Conservation (phyloP, 2,888 invertebrate genomes). For the Caenorhabditis sp. region DNA sequence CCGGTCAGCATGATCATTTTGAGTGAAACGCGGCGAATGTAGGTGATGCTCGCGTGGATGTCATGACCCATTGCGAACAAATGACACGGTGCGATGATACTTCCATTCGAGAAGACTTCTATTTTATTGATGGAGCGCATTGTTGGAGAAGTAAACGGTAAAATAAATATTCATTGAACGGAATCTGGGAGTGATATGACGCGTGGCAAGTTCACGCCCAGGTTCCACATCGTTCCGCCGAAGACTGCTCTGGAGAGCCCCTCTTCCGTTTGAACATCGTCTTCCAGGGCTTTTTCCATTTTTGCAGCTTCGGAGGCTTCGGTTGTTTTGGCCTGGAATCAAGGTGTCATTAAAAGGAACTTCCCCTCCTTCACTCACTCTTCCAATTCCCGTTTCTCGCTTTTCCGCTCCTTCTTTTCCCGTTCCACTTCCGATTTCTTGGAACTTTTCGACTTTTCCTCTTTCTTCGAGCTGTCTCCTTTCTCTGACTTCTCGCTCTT, state of each 20-base stretch:
- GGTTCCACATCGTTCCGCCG: conserved; percentile 14
- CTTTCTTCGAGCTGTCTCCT: too few species aligned
- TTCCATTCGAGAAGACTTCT: conserved; percentile 33
- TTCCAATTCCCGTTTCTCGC: not conserved
- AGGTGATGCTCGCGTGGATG: conserved; percentile 26
- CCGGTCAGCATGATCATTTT: conserved; percentile 32
- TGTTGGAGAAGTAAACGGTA: not conserved
- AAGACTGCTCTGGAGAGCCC: not conserved
- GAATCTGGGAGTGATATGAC: too few species aligned
- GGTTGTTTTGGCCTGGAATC: too few species aligned
- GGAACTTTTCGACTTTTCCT: not conserved
- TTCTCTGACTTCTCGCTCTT: conserved; percentile 5
- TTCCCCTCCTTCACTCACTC: not conserved
- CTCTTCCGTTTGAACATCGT: conserved; percentile 20
- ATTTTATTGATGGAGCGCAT: conserved; percentile 44
- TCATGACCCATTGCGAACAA: conserved; percentile 32
- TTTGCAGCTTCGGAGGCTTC: conserved; percentile 1
- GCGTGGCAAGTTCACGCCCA: conserved; percentile 17
- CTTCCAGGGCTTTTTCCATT: conserved; percentile 8
- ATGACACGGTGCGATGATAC: conserved; percentile 44
- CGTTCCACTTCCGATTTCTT: not conserved
- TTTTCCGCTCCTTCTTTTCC: not conserved
- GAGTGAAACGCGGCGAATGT: conserved; percentile 13
- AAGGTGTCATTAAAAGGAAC: too few species aligned
- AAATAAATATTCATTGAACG: not conserved